Conservation (phyloP, 1,140 invertebrate species). For the Carposina sasakii region DNA sequence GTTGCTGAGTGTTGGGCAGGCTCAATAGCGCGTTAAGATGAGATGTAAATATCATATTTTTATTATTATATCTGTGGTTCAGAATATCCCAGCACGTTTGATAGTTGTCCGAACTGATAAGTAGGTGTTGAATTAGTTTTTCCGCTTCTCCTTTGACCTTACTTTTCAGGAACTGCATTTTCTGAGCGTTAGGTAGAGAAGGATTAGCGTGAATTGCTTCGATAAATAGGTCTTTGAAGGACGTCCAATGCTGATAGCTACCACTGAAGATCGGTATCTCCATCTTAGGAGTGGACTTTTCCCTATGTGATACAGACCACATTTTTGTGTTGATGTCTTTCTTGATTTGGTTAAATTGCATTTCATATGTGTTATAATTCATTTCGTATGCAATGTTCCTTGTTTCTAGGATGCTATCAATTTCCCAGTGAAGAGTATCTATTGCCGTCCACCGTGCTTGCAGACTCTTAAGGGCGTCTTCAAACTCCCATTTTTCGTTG, state of each 20-base stretch:
- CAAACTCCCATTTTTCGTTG: slow-evolving; percentile 2
- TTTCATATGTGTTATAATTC: background rate
- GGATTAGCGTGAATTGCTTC: background rate
- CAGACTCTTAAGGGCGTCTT: background rate
- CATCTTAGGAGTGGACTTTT: background rate
- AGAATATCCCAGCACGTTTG: background rate
- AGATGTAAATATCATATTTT: background rate
- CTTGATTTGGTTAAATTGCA: background rate
- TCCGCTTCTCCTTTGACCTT: background rate
- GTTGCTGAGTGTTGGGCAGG: background rate
- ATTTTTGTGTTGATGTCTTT: background rate
- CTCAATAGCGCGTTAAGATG: background rate
- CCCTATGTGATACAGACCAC: background rate
- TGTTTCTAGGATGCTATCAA: background rate
- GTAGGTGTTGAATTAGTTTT: background rate
- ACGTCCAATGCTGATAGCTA: background rate
- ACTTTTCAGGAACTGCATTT: background rate
- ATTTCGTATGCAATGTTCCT: background rate
- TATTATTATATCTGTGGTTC: background rate
- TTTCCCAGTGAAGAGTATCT: background rate
- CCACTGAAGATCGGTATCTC: background rate
- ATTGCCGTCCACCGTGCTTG: background rate
- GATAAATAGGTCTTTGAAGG: background rate
- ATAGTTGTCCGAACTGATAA: background rate
- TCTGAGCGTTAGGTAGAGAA: background rate